These are phyloP conservation scores for Eptatretus burgeri DNA, from an alignment of 2,113 vertebrate species.

Conservation along the genomic window DNA sequence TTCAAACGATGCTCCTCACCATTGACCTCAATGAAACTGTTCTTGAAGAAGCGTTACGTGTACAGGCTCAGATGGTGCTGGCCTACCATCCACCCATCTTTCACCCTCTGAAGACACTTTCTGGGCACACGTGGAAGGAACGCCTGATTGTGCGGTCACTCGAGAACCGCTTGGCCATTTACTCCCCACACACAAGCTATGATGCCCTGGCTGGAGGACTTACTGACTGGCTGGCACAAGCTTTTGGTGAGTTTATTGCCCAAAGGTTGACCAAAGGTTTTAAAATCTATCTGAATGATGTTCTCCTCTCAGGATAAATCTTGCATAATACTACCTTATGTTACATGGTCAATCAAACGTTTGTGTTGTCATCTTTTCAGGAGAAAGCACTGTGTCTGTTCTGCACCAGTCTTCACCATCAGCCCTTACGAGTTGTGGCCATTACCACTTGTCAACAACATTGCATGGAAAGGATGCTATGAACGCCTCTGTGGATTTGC, in stretches of 20 bases:
- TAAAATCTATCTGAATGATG: no score
- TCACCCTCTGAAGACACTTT: conserved; percentile 31
- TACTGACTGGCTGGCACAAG: conserved; percentile 48
- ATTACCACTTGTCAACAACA: no score
- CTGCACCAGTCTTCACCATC: no score
- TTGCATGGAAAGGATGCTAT: no score
- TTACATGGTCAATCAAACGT: no score
- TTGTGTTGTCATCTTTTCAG: no score
- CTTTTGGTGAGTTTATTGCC: conserved; percentile 22
- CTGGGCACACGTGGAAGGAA: conserved; percentile 52
- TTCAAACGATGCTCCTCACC: conserved; percentile 42
- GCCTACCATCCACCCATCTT: conserved; percentile 80
- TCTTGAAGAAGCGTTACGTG: conserved; percentile 42
- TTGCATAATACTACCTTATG: no score
- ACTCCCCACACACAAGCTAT: conserved; percentile 60
- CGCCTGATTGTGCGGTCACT: conserved; percentile 37
- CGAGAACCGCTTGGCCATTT: conserved; percentile 44
- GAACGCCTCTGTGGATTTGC: no score
- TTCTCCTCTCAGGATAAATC: no score
- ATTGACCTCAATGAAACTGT: conserved; percentile 53
- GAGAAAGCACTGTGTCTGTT: no score
- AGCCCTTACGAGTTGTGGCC: no score
- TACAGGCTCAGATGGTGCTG: conserved; percentile 36
- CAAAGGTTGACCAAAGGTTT: no score
- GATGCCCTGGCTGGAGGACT: conserved; percentile 45